phyloP scores from a whole-genome alignment of 2,797 vertebrate genomes.

The Aldrovandia affinis region DNA sequence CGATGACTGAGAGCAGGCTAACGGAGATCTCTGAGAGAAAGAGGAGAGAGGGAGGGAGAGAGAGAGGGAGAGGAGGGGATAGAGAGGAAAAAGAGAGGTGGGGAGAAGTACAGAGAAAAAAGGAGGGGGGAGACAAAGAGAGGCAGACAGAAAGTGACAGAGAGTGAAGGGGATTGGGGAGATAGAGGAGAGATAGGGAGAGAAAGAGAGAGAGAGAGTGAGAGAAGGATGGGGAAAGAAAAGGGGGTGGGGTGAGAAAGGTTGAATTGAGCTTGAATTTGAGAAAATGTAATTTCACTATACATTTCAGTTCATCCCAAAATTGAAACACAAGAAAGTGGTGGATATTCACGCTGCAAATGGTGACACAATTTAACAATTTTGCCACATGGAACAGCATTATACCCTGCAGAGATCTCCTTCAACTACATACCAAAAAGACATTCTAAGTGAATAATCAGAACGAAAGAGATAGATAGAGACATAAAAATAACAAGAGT shows the following conservation, averaged over 20 bases:
- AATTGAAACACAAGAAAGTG: background rate
- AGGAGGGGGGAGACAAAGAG: background rate
- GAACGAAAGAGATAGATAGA: background rate
- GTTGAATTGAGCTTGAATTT: too few relatives aligned
- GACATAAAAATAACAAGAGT: background rate
- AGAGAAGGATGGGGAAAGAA: slow-evolving; percentile 14
- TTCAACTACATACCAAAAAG: background rate
- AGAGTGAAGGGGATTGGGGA: background rate
- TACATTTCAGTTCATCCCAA: background rate
- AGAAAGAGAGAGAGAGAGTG: background rate
- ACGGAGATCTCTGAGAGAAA: slow-evolving; percentile 83
- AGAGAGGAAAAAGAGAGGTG: background rate
- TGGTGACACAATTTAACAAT: too few relatives aligned
- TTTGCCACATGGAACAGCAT: background rate
- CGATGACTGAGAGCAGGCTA: slow-evolving; percentile 90
- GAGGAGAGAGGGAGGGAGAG: slow-evolving; percentile 12
- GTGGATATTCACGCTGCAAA: background rate
- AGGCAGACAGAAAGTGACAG: background rate
- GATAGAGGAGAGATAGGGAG: background rate
- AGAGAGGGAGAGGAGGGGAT: background rate
- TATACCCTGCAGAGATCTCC: background rate
- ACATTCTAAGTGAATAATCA: background rate
- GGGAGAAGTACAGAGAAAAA: too few relatives aligned
- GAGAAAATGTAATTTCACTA: background rate
- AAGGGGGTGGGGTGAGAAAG: slow-evolving; percentile 19